Base-by-base conservation (phyloP, 1,140 invertebrate genomes). In the Trissolcus basalis region DNA sequence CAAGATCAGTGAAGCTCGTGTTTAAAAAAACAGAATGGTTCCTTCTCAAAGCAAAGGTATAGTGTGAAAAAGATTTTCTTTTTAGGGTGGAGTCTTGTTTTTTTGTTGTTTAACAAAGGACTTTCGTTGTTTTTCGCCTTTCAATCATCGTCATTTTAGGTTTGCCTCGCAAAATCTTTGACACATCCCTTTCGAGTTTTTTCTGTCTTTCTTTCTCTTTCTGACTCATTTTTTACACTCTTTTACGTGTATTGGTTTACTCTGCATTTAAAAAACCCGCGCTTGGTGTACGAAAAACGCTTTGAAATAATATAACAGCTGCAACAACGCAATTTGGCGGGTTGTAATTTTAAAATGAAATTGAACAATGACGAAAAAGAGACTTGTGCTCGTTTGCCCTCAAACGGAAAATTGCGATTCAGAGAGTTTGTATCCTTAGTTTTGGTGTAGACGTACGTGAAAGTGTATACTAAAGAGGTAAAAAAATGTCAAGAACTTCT, bases 271-370 rank as follows among this genome's bases (percentile, higher is more conserved):
- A 72, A 64, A 74, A 56, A 43, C 47, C 7, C 51, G 54, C 63
- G 50, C 68, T 68, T 63, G 44, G 33, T 50, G 19, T 6, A 60
- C 61, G 61, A 55, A 73, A 60, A 75, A 67, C 47, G 61, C 41
- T 63, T 58, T 43, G 53, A 45, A 69, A 64, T 64, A 75, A 75
- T 6, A 27, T 58, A 69, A 49, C 56, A 54, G 55, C 45, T 47
- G 51, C 60, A 68, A 58, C 72, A 69, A 69, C 58, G 65, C 65
- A 77, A 77, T 77, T 77, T 77, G 33, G 60, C 55, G 27, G 50
- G 39, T 51, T 61, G 61, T 70, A 77, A 77, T 77, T 77, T 77
- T 43, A 49, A 61, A 77, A 77, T 64, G 47, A 71, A 77, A 67
- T 77, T 65, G 60, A 77, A 77, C 54, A 76, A 76, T 70, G 61